Evolutionary conservation across 1,140 invertebrate genomes (phyloP), one percentile per base, ranked within the genome.

Genomic region (Brachionus manjavacas): DNA sequence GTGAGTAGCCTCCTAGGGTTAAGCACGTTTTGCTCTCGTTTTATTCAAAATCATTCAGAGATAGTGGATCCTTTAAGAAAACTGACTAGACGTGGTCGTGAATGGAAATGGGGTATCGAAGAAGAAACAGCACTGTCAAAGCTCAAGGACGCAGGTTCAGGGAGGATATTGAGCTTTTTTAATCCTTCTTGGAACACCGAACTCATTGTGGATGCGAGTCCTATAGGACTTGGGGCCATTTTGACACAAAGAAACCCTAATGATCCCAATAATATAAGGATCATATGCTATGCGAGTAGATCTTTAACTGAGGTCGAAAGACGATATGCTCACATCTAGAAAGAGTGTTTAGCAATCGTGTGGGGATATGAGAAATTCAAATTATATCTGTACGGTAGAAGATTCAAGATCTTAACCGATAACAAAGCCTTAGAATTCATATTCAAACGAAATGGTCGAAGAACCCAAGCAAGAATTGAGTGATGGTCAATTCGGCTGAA

Each of bases 171-270:
- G 16, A 66, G 64, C 16, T 76, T 43, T 12, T 76, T 76, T 39
- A 74, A 74, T 16, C 70, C 70, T 35, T 43, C 31, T 39, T 74
- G 16, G 70, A 23, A 43, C 39, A 25, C 31, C 12, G 46, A 76
- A 39, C 39, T 39, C 7, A 76, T 25, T 41, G 31, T 41, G 9
- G 84, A 85, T 72, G 85, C 90, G 14, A 88, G 86, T 31, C 85
- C 87, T 3, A 86, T 86, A 64, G 90, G 89, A 0, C 25, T 91
- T 6, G 89, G 90, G 12, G 90, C 89, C 1, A 89, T 92, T 2
- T 39, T 92, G 14, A 85, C 86, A 20, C 90, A 91, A 76, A 79
- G 79, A 3, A 25, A 70, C 31, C 72, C 72, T 25, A 66, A 28
- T 25, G 46, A 76, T 35, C 49, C 35, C 35, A 55, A 11, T 23